Evolutionary conservation across 23 tunicate species (phyloP).

Genomic region (Oikopleura vanhoeffeni): DNA sequence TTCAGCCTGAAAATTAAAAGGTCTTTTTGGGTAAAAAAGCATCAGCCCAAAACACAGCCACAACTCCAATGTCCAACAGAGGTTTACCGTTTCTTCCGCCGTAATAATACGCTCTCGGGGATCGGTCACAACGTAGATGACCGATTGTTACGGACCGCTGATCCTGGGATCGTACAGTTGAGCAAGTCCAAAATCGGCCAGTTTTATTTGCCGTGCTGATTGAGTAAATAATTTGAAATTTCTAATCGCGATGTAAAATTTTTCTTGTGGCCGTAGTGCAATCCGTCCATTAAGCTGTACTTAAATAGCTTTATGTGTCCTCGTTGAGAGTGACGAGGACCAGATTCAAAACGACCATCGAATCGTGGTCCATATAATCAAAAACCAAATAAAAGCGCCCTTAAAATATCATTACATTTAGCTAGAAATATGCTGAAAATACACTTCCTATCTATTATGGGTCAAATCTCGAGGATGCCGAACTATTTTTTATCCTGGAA

Average conservation of each 20-base stretch:
- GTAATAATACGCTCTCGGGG: conserved; percentile 63
- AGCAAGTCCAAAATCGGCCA: conserved; percentile 58
- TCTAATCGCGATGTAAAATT: conserved; percentile 80
- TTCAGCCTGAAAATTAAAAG: conserved; percentile 68
- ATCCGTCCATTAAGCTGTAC: conserved; percentile 64
- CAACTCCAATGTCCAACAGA: conserved; percentile 79
- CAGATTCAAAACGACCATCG: conserved; percentile 81
- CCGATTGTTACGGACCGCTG: background rate
- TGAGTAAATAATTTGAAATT: conserved; percentile 70
- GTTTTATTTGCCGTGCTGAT: conserved; percentile 83
- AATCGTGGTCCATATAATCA: conserved; percentile 93
- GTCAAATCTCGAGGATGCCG: too few relatives aligned
- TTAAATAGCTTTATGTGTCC: conserved; percentile 69
- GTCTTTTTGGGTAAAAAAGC: conserved; percentile 71
- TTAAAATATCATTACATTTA: too few relatives aligned
- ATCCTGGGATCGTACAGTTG: conserved; percentile 42
- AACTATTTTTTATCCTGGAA: too few relatives aligned
- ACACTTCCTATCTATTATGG: too few relatives aligned
- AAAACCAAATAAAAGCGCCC: conserved; percentile 78
- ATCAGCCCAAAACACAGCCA: conserved; percentile 57
- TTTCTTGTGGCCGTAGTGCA: conserved; percentile 76
- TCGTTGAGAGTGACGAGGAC: conserved; percentile 85
- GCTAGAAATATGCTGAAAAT: too few relatives aligned
- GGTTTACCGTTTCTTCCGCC: conserved; percentile 66
- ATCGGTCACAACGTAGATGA: conserved; percentile 69